A percentile compares a stretch with the other conserved stretches of the same genome.
These are phyloP conservation scores for Globia sparganii DNA, from an alignment of 2,888 invertebrate species.

Conservation along the genomic window DNA sequence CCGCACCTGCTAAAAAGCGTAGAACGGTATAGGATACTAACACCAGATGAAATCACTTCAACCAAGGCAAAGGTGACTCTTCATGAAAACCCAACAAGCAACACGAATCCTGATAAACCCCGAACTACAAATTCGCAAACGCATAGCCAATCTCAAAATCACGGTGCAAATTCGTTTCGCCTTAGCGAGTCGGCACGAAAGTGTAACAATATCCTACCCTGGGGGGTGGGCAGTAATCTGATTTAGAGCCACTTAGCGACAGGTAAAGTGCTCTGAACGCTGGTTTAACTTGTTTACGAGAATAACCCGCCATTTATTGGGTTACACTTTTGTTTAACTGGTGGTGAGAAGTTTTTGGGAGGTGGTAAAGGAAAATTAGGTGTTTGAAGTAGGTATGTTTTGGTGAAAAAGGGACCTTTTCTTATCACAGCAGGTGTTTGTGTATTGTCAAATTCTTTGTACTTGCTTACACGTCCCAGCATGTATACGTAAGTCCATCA, in stretches of 20 bases:
- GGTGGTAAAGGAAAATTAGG: neutral
- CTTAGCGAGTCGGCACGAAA: constrained; percentile 63
- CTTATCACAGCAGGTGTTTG: too few species aligned
- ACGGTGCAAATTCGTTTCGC: constrained; percentile 62
- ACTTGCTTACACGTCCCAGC: neutral
- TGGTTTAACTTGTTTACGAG: constrained; percentile 74
- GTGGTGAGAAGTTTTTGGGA: constrained; percentile 23
- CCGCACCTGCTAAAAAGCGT: too few species aligned
- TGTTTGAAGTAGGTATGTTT: neutral
- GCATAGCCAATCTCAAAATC: constrained; percentile 28
- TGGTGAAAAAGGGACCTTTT: neutral
- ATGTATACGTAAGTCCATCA: too few species aligned
- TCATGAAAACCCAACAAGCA: neutral
- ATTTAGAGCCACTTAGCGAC: constrained; percentile 83
- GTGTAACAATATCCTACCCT: constrained; percentile 52
- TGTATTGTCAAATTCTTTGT: neutral
- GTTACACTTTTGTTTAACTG: constrained; percentile 49
- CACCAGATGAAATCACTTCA: neutral
- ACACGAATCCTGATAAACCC: neutral
- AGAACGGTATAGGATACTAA: neutral
- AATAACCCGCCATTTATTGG: constrained; percentile 62
- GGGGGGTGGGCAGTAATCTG: constrained; percentile 77
- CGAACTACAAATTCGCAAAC: neutral
- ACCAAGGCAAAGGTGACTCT: neutral
- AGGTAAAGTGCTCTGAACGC: constrained; percentile 84